Base-by-base conservation (phyloP, 2,797 vertebrate species). In the Cuniculus paca region DNA sequence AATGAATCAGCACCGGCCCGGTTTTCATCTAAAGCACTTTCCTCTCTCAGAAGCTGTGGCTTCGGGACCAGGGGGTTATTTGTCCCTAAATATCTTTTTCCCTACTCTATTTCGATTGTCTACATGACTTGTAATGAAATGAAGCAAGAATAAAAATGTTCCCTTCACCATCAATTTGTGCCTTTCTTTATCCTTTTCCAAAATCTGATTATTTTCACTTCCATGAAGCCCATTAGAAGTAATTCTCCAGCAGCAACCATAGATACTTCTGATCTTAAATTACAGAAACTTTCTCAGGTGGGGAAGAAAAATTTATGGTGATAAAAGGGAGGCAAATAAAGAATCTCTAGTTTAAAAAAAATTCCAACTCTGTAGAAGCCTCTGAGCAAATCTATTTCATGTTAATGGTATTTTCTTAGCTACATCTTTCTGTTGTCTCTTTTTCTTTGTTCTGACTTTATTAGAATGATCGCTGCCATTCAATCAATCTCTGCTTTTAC, bases 111-210 rank as follows among this genome's bases (percentile, higher is more conserved):
- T 97, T 96, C 92, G 86, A 28, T 90, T 86, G 78, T 83, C 90
- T 95, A 63, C 85, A 84, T 65, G 93, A 86, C 74, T 88, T 95
- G 79, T 74, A 88, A 75, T 61, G 63, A 94, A 96, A 96, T 75
- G 79, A 85, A 83, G 61, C 70, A 80, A 75, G 56, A 81, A 95
- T 80, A 95, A 96, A 97, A 97, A 92, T 94, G 34, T 88, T 45
- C 81, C 48, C 19, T 78, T 81, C 26, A 34, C 77, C 86, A 74
- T 82, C 74, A 93, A 17, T 96, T 91, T 95, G 36, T 94, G 63
- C 74, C 75, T 92, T 93, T 72, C 89, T 95, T 92, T 87, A 87
- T 88, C 72, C 65, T 97, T 96, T 93, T 80, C 78, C 63, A 94
- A 48, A 97, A 91, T 93, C 39, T 75, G 72, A 93, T 94, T 65